These are phyloP conservation scores for Thaumetopoea pityocampa DNA, from an alignment of 1,140 invertebrate genomes.

Conservation along the genomic window DNA sequence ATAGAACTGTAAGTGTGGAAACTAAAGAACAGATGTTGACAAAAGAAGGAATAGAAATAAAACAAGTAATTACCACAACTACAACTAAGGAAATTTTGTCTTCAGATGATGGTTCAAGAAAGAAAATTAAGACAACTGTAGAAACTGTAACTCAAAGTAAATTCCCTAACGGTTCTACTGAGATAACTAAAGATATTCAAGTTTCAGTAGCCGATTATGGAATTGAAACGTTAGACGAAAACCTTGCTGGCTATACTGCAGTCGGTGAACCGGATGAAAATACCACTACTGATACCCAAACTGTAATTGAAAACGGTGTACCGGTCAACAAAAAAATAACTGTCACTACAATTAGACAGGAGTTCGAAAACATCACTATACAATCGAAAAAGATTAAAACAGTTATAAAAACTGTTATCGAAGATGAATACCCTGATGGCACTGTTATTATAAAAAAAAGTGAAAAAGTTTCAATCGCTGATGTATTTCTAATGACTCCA, in stretches of 20 bases:
- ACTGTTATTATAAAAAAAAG: constrained; percentile 64
- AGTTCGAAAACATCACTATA: constrained; percentile 44
- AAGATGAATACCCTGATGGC: constrained; percentile 70
- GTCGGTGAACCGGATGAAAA: constrained; percentile 47
- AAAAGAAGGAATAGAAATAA: constrained; percentile 51
- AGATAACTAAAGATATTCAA: constrained; percentile 67
- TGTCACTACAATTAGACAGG: constrained; percentile 51
- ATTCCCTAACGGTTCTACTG: constrained; percentile 54
- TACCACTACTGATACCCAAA: constrained; percentile 39
- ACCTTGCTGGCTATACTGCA: constrained; percentile 48
- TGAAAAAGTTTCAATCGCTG: constrained; percentile 64
- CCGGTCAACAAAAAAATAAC: constrained; percentile 57
- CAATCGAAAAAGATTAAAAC: constrained; percentile 63
- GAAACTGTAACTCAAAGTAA: constrained; percentile 63
- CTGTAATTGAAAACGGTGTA: constrained; percentile 46
- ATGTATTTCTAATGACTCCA: constrained; percentile 42
- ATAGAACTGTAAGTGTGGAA: constrained; percentile 51
- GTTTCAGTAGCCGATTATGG: constrained; percentile 58
- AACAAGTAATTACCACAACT: constrained; percentile 61
- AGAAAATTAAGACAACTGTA: constrained; percentile 59
- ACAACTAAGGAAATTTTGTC: constrained; percentile 66
- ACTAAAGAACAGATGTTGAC: constrained; percentile 45
- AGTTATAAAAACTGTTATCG: constrained; percentile 51
- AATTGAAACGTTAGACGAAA: constrained; percentile 48
- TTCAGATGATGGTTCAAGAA: constrained; percentile 39